Conservation (phyloP, 1,140 invertebrate genomes). For the Coptotermes formosanus region DNA sequence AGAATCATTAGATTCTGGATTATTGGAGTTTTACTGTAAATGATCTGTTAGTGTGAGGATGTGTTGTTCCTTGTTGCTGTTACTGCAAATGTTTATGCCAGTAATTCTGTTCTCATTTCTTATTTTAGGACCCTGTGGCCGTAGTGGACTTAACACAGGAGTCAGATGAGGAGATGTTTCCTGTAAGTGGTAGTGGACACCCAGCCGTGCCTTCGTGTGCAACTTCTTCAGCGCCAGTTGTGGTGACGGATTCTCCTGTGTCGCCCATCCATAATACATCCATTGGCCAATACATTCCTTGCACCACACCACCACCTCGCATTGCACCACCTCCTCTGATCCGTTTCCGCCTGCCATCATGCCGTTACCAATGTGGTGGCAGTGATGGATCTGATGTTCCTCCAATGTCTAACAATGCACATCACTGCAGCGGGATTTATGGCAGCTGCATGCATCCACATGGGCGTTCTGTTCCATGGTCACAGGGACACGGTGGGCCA, state of each 20-base stretch:
- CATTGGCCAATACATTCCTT: neutral
- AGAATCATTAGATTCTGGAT: too few relatives aligned
- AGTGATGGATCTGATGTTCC: neutral
- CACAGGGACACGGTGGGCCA: constrained; percentile 1
- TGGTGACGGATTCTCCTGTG: neutral
- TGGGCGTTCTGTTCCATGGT: neutral
- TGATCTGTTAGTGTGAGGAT: too few relatives aligned
- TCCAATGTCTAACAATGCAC: neutral
- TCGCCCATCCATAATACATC: neutral
- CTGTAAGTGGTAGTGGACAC: constrained; percentile 13
- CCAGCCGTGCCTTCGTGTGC: constrained; percentile 35
- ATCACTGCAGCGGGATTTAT: constrained; percentile 20
- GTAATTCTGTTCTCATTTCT: neutral
- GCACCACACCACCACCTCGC: neutral
- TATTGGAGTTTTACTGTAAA: too few relatives aligned
- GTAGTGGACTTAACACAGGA: constrained; percentile 66
- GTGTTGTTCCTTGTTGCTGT: too few relatives aligned
- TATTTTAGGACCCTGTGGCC: constrained; percentile 46
- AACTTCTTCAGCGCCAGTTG: constrained; percentile 29
- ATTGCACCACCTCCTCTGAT: constrained; percentile 20
- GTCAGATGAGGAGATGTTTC: constrained; percentile 56
- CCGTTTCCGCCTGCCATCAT: constrained; percentile 24
- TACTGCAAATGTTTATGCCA: too few relatives aligned
- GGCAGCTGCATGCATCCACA: constrained; percentile 21
- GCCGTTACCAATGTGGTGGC: constrained; percentile 27